phyloP scores from a whole-genome alignment of 2,113 vertebrate species.

The Macrotis lagotis region DNA sequence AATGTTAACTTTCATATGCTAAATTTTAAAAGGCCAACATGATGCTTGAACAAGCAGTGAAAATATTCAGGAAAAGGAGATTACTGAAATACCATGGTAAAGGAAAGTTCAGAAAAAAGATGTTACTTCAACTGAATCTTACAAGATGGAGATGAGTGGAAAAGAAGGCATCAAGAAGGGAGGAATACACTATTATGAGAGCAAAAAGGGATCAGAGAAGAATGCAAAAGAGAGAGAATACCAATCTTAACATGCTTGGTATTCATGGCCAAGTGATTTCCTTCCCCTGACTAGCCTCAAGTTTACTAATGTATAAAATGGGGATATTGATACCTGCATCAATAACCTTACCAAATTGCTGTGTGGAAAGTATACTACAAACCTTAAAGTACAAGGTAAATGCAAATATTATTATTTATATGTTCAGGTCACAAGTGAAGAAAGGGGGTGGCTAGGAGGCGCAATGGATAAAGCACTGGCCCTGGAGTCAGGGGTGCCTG shows the following conservation, averaged over 20 bases:
- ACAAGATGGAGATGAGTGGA: background rate
- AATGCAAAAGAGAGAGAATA: background rate
- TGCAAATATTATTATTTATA: background rate
- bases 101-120: background rate
- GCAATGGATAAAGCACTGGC: no score
- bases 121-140: background rate
- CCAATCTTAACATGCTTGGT: background rate
- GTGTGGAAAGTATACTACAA: background rate
- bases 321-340: background rate
- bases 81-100: background rate
- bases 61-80: background rate
- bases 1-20: background rate
- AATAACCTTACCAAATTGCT: background rate
- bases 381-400: background rate
- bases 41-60: background rate
- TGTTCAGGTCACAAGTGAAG: no score
- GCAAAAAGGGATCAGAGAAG: background rate
- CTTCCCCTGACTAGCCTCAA: background rate
- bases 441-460: no score
- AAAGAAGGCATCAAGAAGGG: background rate
- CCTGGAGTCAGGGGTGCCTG: no score
- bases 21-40: background rate
- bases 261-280: background rate
- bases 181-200: background rate
- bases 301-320: background rate